A percentile compares a stretch with the other conserved stretches of the same genome.
Evolutionary conservation across 1,140 invertebrate species (phyloP).

Genomic region (Ceratina australensis): DNA sequence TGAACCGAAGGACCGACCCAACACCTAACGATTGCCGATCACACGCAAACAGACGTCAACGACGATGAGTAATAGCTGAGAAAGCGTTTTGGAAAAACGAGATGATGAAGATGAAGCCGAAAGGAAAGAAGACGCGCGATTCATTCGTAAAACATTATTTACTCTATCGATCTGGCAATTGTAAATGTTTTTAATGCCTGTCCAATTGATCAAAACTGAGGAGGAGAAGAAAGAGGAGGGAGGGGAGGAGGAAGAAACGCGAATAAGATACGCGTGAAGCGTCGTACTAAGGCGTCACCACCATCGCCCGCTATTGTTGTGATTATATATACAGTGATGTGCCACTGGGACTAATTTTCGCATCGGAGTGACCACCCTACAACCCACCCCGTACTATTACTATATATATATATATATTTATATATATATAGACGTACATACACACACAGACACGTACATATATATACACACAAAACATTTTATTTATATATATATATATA

Average conservation of each 20-base stretch:
- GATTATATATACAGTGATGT: slow-evolving; percentile 79
- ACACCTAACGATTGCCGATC: not conserved
- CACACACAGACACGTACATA: no score
- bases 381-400: slow-evolving; percentile 79
- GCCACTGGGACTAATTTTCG: slow-evolving; percentile 80
- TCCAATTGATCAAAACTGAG: not conserved
- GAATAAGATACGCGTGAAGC: slow-evolving; percentile 35
- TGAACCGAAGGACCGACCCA: not conserved
- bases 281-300: slow-evolving; percentile 70
- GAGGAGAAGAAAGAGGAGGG: no score
- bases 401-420: slow-evolving; percentile 27
- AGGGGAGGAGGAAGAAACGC: not conserved
- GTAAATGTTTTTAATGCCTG: slow-evolving; percentile 56
- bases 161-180: slow-evolving; percentile 52
- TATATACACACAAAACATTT: slow-evolving; percentile 1
- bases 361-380: slow-evolving; percentile 76
- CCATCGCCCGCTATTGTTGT: slow-evolving; percentile 78
- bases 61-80: not conserved
- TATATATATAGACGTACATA: slow-evolving; percentile 18
- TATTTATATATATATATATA: not conserved
- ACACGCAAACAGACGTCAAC: not conserved
- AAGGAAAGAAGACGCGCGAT: slow-evolving; percentile 24
- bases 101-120: not conserved
- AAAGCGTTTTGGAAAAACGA: not conserved
- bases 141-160: slow-evolving; percentile 51